Base-by-base conservation (phyloP, 1,140 invertebrate species). In the Bombus waltoni region DNA sequence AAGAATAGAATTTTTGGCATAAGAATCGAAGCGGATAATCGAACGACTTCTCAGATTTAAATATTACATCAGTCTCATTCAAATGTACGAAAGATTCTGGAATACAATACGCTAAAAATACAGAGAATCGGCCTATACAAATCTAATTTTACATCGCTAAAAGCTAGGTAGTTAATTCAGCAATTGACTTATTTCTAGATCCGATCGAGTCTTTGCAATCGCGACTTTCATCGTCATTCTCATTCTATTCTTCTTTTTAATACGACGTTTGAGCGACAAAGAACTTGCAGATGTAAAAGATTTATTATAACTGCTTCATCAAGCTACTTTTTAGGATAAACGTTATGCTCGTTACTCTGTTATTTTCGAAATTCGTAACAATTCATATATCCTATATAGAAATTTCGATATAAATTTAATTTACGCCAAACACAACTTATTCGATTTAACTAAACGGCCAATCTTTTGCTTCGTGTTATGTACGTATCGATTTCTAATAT, bases 61-160 rank as follows among this genome's bases (percentile, higher is more conserved):
- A 3, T 44, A 42, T 73, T 42, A 22, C 22, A 53, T 6, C 47
- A 42, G 4, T 9, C 71, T 44, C 2, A 5, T 42, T n/a, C 0
- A 10, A 10, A 44, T n/a, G 25, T n/a, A n/a, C 28, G 25, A 11
- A 9, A 44, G 28, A 73, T 73, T 44, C 8, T 73, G 71, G 71
- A 44, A 44, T 18, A 72, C 25, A 72, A 72, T 72, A n/a, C 28
- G 71, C 40, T 73, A 73, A 42, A 44, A 73, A 73, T 73, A 44
- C 71, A n/a, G 15, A 40, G 15, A 13, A 42, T 72, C 40, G 40
- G 10, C 44, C 13, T 44, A n/a, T 73, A n/a, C 40, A 73, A 44
- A 3, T 72, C 40, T 73, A 72, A 72, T 44, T 71, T 71, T 71
- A 71, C 38, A 42, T 40, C 5, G 38, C 70, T 71, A 42, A 71